phyloP scores from a whole-genome alignment of 2,888 invertebrate genomes.

The Torymus auratus region DNA sequence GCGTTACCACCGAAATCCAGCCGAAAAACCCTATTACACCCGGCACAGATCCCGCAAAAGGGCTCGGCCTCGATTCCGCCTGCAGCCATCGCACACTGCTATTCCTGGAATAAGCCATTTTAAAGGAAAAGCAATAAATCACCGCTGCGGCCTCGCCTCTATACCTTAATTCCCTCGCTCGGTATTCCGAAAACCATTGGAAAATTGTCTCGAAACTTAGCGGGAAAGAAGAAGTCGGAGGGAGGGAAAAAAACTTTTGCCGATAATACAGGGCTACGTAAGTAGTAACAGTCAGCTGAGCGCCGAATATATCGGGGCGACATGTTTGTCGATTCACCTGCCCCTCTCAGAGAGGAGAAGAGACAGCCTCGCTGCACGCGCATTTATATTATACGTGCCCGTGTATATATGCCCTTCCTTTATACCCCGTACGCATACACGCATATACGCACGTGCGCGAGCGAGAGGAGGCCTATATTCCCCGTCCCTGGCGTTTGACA shows the following conservation, averaged over 20 bases:
- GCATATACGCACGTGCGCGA: not conserved
- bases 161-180: not conserved
- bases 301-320: too few species aligned
- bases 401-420: too few species aligned
- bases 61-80: too few species aligned
- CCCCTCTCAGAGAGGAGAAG: not conserved
- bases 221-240: too few species aligned
- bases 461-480: not conserved
- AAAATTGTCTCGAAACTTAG: not conserved
- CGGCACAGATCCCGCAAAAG: too few species aligned
- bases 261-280: not conserved
- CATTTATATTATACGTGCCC: too few species aligned
- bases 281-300: constrained; percentile 22
- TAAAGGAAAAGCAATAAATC: constrained; percentile 16
- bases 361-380: too few species aligned
- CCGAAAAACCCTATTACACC: too few species aligned
- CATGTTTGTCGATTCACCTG: too few species aligned
- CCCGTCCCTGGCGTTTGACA: constrained; percentile 8
- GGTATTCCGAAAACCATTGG: constrained; percentile 13
- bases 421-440: not conserved
- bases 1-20: too few species aligned
- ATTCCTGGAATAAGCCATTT: not conserved
- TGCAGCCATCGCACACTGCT: too few species aligned
- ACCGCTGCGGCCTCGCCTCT: not conserved
- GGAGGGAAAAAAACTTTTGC: not conserved